A percentile compares a stretch with the other conserved stretches of the same genome.
These are phyloP conservation scores for Caradrina kadenii DNA, from an alignment of 2,888 invertebrate genomes.

Conservation along the genomic window DNA sequence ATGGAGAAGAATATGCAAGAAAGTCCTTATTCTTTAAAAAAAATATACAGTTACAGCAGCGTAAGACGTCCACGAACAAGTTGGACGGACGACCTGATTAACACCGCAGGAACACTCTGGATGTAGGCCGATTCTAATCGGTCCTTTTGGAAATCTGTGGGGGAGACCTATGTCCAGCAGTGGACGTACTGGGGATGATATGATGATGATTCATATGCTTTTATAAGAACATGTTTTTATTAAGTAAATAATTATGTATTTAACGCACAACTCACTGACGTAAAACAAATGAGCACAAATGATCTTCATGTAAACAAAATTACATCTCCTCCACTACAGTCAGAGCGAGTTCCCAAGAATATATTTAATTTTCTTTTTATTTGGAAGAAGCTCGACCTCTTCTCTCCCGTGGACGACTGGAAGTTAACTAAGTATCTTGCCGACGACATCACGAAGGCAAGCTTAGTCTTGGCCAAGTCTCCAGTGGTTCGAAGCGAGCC, in stretches of 20 bases:
- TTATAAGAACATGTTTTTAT: no score
- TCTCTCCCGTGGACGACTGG: conserved; percentile 63
- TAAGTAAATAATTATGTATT: neutral
- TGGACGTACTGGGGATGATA: no score
- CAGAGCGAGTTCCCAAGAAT: conserved; percentile 38
- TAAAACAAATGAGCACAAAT: conserved; percentile 20
- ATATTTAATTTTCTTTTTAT: conserved; percentile 75
- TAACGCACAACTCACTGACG: neutral
- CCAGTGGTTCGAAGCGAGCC: conserved; percentile 64
- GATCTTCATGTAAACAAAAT: conserved; percentile 23
- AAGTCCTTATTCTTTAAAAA: no score
- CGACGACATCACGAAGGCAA: conserved; percentile 67
- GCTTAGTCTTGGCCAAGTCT: conserved; percentile 62
- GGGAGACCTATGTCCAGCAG: no score
- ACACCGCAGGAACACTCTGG: no score
- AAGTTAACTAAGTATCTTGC: conserved; percentile 75
- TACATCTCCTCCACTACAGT: conserved; percentile 17
- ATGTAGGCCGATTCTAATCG: no score
- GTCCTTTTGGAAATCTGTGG: no score
- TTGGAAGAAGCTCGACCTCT: conserved; percentile 69
- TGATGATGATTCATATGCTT: no score
- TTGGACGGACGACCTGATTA: no score
- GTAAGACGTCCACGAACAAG: no score
- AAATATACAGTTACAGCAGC: no score
- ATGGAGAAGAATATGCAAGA: no score